Evolutionary conservation across 2,888 invertebrate genomes (phyloP).

Genomic region (Schizaphis graminum): DNA sequence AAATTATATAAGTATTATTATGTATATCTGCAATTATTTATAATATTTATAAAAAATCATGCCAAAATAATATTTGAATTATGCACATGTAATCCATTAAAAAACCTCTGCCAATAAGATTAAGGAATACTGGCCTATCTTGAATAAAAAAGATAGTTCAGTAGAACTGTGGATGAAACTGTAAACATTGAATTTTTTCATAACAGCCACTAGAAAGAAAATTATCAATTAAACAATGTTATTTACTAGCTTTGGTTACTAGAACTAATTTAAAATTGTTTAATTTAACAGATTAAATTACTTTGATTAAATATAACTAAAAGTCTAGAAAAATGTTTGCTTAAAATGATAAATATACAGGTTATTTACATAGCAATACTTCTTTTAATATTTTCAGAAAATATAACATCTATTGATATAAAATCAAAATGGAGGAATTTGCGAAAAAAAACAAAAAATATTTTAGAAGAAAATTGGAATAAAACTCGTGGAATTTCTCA

Average conservation of each 20-base stretch:
- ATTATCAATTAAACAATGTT: neutral
- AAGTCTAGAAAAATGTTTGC: neutral
- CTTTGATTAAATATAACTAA: neutral
- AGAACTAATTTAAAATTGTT: neutral
- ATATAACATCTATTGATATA: neutral
- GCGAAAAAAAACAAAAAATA: slow-evolving; percentile 36
- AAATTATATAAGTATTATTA: too few relatives aligned
- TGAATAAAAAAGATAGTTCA: neutral
- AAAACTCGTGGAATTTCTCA: slow-evolving; percentile 46
- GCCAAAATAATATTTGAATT: neutral
- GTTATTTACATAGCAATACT: neutral
- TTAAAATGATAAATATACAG: slow-evolving; percentile 15
- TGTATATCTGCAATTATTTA: neutral
- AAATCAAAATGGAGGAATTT: slow-evolving; percentile 40
- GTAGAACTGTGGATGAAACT: neutral
- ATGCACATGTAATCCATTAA: neutral
- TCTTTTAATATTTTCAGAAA: neutral
- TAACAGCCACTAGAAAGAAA: neutral
- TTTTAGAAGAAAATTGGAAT: slow-evolving; percentile 34
- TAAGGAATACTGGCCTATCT: neutral
- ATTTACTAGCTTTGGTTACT: slow-evolving; percentile 28
- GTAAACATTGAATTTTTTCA: neutral
- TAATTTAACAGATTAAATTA: neutral
- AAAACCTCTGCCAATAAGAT: neutral
- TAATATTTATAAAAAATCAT: neutral